A percentile compares a stretch with the other conserved stretches of the same genome.
Evolutionary conservation across 2,113 vertebrate species (phyloP).

Genomic region (Zosterops japonicus): DNA sequence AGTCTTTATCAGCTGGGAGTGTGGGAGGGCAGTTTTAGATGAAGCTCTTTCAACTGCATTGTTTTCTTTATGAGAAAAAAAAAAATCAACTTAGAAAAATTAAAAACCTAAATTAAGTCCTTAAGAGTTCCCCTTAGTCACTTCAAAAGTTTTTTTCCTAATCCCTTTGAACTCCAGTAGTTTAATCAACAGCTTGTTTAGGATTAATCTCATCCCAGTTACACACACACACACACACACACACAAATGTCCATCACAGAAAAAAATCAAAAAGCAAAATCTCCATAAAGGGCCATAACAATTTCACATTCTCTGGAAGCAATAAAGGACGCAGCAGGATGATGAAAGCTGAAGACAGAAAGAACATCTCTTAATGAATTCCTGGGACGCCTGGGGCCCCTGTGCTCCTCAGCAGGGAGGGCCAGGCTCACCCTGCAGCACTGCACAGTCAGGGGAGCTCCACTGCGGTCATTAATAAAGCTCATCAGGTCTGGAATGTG

Average conservation of each 20-base stretch:
- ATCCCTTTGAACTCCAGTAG: neutral
- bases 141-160: neutral
- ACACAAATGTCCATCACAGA: neutral
- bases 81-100: neutral
- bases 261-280: neutral
- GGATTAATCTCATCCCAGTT: neutral
- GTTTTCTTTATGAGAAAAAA: neutral
- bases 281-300: neutral
- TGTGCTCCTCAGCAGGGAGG: neutral
- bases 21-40: neutral
- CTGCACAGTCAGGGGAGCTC: neutral
- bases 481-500: rapidly evolving
- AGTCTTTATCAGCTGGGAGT: neutral
- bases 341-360: neutral
- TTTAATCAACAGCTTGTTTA: conserved; percentile 3
- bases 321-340: neutral
- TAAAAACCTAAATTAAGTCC: neutral
- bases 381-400: neutral
- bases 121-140: neutral
- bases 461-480: rapidly evolving
- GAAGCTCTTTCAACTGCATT: neutral
- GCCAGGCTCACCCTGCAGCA: neutral
- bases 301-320: neutral
- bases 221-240: neutral
- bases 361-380: neutral